Conservation (phyloP, 2,113 vertebrate genomes). For the Mungos mungo region DNA sequence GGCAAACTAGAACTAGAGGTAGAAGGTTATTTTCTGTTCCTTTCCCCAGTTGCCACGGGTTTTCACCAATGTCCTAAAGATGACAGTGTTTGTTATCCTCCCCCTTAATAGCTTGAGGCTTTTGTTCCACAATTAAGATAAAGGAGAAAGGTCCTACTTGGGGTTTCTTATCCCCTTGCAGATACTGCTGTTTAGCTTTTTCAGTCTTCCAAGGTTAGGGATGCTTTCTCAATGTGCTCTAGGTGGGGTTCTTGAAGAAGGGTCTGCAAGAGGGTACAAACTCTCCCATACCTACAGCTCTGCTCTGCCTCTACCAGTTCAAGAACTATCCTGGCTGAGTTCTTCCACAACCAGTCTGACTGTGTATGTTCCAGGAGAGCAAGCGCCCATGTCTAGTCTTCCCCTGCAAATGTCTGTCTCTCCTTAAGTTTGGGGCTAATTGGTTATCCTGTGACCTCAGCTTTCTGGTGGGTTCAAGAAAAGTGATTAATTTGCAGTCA, state of each 20-base stretch:
- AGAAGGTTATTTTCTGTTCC: not conserved
- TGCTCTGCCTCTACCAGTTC: not conserved
- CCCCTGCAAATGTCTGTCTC: not conserved
- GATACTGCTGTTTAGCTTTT: not conserved
- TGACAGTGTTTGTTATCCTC: not conserved
- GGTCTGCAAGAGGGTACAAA: not conserved
- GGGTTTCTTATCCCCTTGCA: not conserved
- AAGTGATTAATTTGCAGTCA: not conserved
- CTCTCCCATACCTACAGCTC: too few relatives aligned
- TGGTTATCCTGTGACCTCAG: not conserved
- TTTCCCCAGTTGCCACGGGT: not conserved
- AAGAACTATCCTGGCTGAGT: not conserved
- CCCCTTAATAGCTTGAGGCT: not conserved
- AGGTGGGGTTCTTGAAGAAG: not conserved
- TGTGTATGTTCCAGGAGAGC: not conserved
- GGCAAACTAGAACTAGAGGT: not conserved
- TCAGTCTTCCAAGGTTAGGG: fast-evolving
- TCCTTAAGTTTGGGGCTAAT: not conserved
- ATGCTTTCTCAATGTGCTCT: not conserved
- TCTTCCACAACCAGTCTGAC: not conserved
- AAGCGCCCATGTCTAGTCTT: not conserved
- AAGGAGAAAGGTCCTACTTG: not conserved
- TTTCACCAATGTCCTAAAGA: not conserved
- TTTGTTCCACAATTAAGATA: not conserved
- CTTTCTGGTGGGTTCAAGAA: not conserved